Evolutionary conservation across 1,140 invertebrate species (phyloP), one percentile per base, ranked within the genome.

Genomic region (Chironomus striatipennis): DNA sequence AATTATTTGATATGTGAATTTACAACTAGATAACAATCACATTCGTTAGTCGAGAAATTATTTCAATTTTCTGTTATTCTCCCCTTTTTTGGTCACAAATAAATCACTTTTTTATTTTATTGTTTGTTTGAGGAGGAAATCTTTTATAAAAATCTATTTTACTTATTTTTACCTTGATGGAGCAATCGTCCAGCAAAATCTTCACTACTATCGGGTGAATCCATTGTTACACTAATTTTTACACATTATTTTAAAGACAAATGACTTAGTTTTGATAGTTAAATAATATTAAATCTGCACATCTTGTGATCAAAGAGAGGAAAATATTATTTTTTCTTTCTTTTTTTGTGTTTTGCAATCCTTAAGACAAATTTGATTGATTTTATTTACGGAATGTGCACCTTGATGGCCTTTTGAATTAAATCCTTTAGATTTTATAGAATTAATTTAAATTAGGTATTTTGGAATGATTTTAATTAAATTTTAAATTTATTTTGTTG

Each of bases 171-270:
- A 70, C 65, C 65, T 70, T 70, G 65, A 70, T 70, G 65, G 9
- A 70, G 65, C 20, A 70, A 70, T 1, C 65, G 65, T 21, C 65
- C 65, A 70, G 65, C 65, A 20, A 70, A 70, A 20, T 70, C 65
- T 70, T 70, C 65, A 70, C 20, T 70, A 21, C 65, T 18, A 70
- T 70, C 65, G 6, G 65, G 65, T 20, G 65, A 70, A 2, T 21
- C 65, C 65, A 70, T 70, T 18, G 9, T 70, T 70, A 70, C 65
- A 21, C 65, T 70, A 70, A 18, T 9, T 70, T 10, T 20, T 70
- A 70, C 17, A 21, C 65, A 21, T 70, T 18, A 20, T 20, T 21
- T 70, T 18, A 21, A 18, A 10, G 9, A 10, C 0, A 70, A 7
- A 70, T 18, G 18, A 18, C 20, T 70, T 20, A 70, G 20, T 7